These are phyloP conservation scores for Tenthredo mesomela DNA, from an alignment of 2,888 invertebrate species.

Conservation along the genomic window DNA sequence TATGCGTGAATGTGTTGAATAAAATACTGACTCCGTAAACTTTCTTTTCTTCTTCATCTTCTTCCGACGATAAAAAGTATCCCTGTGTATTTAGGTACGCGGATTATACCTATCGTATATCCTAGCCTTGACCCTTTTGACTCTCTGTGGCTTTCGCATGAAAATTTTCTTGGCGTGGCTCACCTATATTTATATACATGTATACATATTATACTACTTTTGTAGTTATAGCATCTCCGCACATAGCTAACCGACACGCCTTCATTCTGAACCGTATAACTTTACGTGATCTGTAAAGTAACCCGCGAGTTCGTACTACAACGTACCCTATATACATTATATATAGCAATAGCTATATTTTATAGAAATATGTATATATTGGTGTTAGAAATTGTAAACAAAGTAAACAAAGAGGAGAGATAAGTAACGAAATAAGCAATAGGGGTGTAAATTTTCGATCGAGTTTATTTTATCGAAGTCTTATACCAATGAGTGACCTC, in stretches of 20 bases:
- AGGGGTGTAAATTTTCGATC: neutral
- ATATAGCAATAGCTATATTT: neutral
- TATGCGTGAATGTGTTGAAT: neutral
- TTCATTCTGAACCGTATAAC: conserved; percentile 23
- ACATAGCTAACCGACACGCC: conserved; percentile 7
- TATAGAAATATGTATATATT: neutral
- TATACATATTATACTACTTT: conserved; percentile 7
- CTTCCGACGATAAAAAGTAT: neutral
- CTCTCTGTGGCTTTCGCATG: conserved; percentile 37
- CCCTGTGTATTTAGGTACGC: neutral
- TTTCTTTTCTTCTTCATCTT: conserved; percentile 11
- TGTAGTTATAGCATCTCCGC: neutral
- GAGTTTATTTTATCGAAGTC: neutral
- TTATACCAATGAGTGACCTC: neutral
- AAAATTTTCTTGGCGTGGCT: neutral
- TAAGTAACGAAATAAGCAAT: neutral
- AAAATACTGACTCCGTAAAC: neutral
- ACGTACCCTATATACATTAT: neutral
- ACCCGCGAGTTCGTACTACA: neutral
- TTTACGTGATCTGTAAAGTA: conserved; percentile 31
- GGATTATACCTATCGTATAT: neutral
- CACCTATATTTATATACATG: neutral
- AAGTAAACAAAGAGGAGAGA: neutral
- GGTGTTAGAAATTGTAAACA: neutral
- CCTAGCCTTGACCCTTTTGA: conserved; percentile 37